Base-by-base conservation (phyloP, 2,113 vertebrate genomes). In the Toxotes jaculatrix region DNA sequence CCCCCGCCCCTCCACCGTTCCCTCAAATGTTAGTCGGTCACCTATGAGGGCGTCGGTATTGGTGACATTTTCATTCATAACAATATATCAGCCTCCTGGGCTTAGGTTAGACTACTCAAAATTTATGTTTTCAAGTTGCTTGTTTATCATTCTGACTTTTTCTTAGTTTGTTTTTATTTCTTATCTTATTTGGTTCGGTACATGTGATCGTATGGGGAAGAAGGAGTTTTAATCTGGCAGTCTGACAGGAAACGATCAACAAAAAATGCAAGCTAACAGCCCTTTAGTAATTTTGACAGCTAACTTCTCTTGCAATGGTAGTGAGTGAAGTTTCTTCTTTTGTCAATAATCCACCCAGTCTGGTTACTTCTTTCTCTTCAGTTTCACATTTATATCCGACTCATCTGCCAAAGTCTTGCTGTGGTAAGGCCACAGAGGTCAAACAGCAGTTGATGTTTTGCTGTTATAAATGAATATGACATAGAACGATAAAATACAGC, bases 31-130 rank as follows among this genome's bases (percentile, higher is more conserved):
- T 69, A 74, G 36, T 76, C 32, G 51, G 27, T 90, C 70, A 86
- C 83, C 85, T 84, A 74, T 7, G 36, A 88, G 51, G 23, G 72
- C 2, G 31, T 55, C 21, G 31, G 27, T 16, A 11, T 6, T 6
- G n/a, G 56, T 91, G 88, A 90, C 87, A 92, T 82, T 88, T 91
- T 83, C 27, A 89, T 88, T 84, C 74, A 55, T 53, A 56, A 70
- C 75, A 73, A 80, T 87, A 55, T 56, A 72, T 82, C 43, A 67
- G 36, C 51, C 13, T 51, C 64, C 51, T 69, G 34, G 27, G 51
- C 72, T 66, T 19, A 17, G 36, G 73, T 69, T 56, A 27, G 56
- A 71, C 56, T 38, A 38, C 45, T 61, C 38, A 31, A 53, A 68
- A 77, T 23, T 16, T 21, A 65, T 60, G 56, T 67, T 66, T 77